phyloP scores from a whole-genome alignment of 1,140 invertebrate genomes.

The Drosophila bocki region DNA sequence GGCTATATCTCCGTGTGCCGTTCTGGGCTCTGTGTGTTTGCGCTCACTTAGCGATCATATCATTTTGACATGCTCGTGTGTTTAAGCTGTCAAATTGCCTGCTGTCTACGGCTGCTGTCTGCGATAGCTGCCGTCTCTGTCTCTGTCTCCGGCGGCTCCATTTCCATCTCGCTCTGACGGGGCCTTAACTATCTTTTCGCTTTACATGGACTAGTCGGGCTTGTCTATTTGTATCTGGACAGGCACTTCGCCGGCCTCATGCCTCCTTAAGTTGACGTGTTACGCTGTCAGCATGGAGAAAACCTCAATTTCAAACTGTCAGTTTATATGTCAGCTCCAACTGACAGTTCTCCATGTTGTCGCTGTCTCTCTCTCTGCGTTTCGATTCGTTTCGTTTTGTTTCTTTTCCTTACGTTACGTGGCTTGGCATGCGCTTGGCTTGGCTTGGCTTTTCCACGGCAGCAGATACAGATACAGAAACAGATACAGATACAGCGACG shows the following conservation, averaged over 20 bases:
- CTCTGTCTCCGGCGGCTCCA: background rate
- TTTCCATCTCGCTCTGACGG: constrained; percentile 20
- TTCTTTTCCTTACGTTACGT: constrained; percentile 44
- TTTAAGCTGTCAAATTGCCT: constrained; percentile 83
- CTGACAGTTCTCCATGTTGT: constrained; percentile 79
- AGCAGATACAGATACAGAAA: constrained; percentile 25
- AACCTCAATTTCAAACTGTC: constrained; percentile 84
- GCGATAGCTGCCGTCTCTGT: constrained; percentile 43
- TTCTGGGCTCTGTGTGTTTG: constrained; percentile 59
- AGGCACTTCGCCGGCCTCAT: constrained; percentile 78
- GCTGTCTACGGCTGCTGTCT: constrained; percentile 73
- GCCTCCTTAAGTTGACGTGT: constrained; percentile 83
- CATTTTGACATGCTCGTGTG: constrained; percentile 83
- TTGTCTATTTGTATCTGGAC: constrained; percentile 83
- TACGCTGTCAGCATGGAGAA: constrained; percentile 83
- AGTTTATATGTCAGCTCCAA: constrained; percentile 82
- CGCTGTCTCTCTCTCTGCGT: constrained; percentile 50
- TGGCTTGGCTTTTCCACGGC: constrained; percentile 41
- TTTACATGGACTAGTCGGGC: constrained; percentile 47
- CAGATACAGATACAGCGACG: constrained; percentile 20
- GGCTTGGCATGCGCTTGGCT: constrained; percentile 40
- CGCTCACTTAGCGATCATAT: constrained; percentile 83
- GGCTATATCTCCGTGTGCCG: constrained; percentile 34
- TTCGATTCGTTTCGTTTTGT: constrained; percentile 42
- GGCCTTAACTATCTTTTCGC: constrained; percentile 66